Conservation (phyloP, 2,113 vertebrate genomes). For the Protobothrops mucrosquamatus region DNA sequence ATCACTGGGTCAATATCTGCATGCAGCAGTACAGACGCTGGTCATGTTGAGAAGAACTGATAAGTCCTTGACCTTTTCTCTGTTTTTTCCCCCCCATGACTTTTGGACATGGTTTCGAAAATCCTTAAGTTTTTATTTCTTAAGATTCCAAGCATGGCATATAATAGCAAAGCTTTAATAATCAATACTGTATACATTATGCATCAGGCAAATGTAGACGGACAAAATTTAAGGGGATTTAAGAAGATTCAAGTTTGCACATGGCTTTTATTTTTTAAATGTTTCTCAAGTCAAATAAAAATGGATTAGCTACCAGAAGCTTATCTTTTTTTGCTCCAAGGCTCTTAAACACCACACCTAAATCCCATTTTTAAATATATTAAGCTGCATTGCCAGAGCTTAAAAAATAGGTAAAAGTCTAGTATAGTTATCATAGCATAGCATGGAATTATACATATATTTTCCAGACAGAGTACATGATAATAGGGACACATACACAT, state of each 20-base stretch:
- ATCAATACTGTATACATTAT: constrained; percentile 46
- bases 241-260: constrained; percentile 38
- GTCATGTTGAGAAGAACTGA: not conserved
- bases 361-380: constrained; percentile 47
- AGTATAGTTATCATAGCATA: constrained; percentile 25
- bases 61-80: not conserved
- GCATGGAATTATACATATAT: constrained; percentile 29
- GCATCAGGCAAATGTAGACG: constrained; percentile 36
- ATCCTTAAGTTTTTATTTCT: constrained; percentile 35
- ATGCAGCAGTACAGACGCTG: not conserved
- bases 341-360: constrained; percentile 27
- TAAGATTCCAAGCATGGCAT: constrained; percentile 5
- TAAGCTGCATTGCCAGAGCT: constrained; percentile 50
- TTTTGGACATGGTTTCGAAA: constrained; percentile 36
- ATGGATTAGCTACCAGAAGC: constrained; percentile 37
- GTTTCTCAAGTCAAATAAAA: constrained; percentile 26
- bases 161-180: constrained; percentile 33
- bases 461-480: not conserved
- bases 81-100: not conserved
- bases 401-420: constrained; percentile 62
- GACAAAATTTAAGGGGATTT: constrained; percentile 22
- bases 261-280: constrained; percentile 43
- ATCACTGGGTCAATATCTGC: not conserved
- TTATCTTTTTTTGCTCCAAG: constrained; percentile 24
- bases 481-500: not conserved